Conservation (phyloP, 2,888 invertebrate species). For the Adelphocoris suturalis region DNA sequence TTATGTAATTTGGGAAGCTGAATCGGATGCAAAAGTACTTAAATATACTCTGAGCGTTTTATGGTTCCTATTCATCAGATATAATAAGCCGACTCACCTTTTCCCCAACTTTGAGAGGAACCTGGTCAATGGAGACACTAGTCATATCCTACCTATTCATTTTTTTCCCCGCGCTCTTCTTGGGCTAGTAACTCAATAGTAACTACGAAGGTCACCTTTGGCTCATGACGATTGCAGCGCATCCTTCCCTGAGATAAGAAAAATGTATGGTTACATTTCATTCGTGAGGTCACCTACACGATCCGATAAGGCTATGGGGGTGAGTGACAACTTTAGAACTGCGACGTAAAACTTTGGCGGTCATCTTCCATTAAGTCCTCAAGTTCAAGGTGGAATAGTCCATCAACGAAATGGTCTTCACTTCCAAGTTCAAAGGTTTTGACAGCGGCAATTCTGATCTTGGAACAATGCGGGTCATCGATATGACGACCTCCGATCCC, state of each 20-base stretch:
- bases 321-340: not conserved
- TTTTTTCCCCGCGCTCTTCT: not conserved
- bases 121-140: too few species aligned
- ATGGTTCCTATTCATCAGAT: too few species aligned
- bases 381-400: conserved; percentile 3
- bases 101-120: too few species aligned
- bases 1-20: too few species aligned
- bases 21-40: too few species aligned
- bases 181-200: not conserved
- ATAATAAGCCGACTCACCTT: too few species aligned
- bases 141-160: too few species aligned
- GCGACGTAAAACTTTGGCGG: not conserved
- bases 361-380: not conserved
- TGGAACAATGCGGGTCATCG: conserved; percentile 29
- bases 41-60: too few species aligned
- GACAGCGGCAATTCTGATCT: conserved; percentile 1
- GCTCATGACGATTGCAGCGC: not conserved
- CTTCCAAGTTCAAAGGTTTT: not conserved
- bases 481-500: not conserved
- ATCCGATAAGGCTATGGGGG: conserved; percentile 17
- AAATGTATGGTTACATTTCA: not conserved
- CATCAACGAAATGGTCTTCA: not conserved
- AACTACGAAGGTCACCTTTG: not conserved
- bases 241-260: not conserved
- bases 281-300: not conserved